Percentiles rank a stretch among this genome's conserved stretches.
phyloP scores from a whole-genome alignment of 2,113 vertebrate species.

The Hiodon alosoides region DNA sequence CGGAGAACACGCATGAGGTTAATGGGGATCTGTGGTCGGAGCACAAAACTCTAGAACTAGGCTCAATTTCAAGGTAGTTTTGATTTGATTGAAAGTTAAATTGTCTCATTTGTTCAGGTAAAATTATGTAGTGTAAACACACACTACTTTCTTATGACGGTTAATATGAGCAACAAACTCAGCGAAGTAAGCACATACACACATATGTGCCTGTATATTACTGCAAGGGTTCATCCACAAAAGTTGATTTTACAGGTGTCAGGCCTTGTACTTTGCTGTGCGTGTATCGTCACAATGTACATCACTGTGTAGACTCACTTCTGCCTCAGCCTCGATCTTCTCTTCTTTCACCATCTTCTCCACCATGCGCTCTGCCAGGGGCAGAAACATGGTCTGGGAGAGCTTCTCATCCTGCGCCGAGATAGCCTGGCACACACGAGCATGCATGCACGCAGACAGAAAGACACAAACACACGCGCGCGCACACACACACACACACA shows the following conservation, averaged over 20 bases:
- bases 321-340: constrained; percentile 98
- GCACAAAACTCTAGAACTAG: neutral
- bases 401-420: constrained; percentile 95
- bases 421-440: constrained; percentile 72
- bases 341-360: constrained; percentile 99
- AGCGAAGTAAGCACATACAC: no score
- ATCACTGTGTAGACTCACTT: constrained; percentile 62
- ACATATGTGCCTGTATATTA: neutral
- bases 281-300: neutral
- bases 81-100: no score
- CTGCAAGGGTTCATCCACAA: no score
- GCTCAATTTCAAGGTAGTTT: no score
- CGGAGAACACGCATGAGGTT: neutral
- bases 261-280: neutral
- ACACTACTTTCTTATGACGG: no score
- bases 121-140: no score
- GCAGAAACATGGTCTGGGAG: constrained; percentile 95
- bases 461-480: neutral
- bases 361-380: constrained; percentile 96
- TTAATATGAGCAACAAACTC: no score
- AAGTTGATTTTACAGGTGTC: no score
- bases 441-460: no score
- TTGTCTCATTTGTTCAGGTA: no score
- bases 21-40: neutral
- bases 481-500: constrained; percentile 12